phyloP scores from a whole-genome alignment of 92 coral and sea anemone species.

The Porites evermanni region DNA sequence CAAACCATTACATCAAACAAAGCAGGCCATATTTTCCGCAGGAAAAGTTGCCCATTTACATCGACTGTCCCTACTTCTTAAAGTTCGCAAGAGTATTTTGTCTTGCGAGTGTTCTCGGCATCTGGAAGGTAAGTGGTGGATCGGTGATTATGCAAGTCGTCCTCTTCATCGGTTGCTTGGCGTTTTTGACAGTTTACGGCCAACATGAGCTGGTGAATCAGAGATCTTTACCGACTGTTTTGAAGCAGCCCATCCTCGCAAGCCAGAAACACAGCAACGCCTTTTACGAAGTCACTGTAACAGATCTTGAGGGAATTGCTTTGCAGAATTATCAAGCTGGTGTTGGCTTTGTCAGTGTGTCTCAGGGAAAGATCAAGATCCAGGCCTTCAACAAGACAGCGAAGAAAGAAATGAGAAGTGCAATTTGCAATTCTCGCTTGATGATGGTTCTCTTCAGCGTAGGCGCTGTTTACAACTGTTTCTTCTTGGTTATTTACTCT shows the following conservation, averaged over 20 bases:
- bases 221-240: constrained; percentile 54
- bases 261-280: constrained; percentile 23
- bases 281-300: constrained; percentile 68
- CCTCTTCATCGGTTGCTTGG: constrained; percentile 20
- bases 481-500: constrained; percentile 19
- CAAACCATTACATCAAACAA: constrained; percentile 71
- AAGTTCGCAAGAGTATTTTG: constrained; percentile 17
- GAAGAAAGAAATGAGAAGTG: constrained; percentile 43
- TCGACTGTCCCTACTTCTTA: constrained; percentile 44
- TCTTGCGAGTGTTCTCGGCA: constrained; percentile 47
- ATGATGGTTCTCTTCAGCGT: constrained; percentile 52
- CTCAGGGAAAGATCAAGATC: constrained; percentile 56
- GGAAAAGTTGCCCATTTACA: constrained; percentile 42
- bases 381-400: constrained; percentile 72
- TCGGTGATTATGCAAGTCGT: not conserved
- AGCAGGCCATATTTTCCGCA: constrained; percentile 62
- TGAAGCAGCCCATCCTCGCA: constrained; percentile 60
- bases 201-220: constrained; percentile 74
- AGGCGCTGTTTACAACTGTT: constrained; percentile 55
- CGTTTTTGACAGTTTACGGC: constrained; percentile 45
- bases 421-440: constrained; percentile 56
- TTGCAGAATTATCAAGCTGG: constrained; percentile 65
- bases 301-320: constrained; percentile 52
- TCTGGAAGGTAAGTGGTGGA: not conserved
- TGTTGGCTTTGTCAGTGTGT: constrained; percentile 52